Percentiles rank a stretch among this genome's conserved stretches.
These are phyloP conservation scores for Dendrolimus punctatus DNA, from an alignment of 1,140 invertebrate species.

Conservation along the genomic window DNA sequence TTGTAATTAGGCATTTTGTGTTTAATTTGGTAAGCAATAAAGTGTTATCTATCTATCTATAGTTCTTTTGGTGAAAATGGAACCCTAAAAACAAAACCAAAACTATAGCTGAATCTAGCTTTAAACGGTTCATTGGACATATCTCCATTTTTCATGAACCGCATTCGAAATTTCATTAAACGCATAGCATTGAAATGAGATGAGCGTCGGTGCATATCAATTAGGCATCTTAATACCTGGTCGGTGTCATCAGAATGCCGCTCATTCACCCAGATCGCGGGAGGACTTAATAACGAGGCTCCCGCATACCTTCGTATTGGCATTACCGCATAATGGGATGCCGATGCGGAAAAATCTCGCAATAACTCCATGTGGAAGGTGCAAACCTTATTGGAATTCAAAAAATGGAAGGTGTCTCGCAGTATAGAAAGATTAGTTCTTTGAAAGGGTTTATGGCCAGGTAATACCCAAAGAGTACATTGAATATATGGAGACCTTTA, in stretches of 20 bases:
- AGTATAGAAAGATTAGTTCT: neutral
- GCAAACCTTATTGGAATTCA: slow-evolving; percentile 30
- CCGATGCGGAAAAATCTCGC: slow-evolving; percentile 48
- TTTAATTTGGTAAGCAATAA: too few relatives aligned
- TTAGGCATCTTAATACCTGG: slow-evolving; percentile 17
- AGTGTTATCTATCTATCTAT: too few relatives aligned
- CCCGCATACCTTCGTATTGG: slow-evolving; percentile 5
- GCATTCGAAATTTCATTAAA: too few relatives aligned
- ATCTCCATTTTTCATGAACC: neutral
- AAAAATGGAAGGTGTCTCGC: slow-evolving; percentile 19
- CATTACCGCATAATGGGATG: slow-evolving; percentile 38
- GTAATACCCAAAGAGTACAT: too few relatives aligned
- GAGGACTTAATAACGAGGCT: slow-evolving; percentile 35
- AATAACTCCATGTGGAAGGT: slow-evolving; percentile 25
- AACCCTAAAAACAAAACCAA: too few relatives aligned
- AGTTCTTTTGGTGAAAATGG: too few relatives aligned
- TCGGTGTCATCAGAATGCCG: neutral
- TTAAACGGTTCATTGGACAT: neutral
- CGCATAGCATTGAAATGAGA: slow-evolving; percentile 8
- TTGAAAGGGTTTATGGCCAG: neutral
- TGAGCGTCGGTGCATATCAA: slow-evolving; percentile 3
- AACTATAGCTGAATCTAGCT: too few relatives aligned
- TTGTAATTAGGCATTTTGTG: too few relatives aligned
- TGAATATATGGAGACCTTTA: too few relatives aligned
- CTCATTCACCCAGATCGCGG: neutral